Conservation (phyloP, 1,140 invertebrate species). For the Gonioctena quinquepunctata region DNA sequence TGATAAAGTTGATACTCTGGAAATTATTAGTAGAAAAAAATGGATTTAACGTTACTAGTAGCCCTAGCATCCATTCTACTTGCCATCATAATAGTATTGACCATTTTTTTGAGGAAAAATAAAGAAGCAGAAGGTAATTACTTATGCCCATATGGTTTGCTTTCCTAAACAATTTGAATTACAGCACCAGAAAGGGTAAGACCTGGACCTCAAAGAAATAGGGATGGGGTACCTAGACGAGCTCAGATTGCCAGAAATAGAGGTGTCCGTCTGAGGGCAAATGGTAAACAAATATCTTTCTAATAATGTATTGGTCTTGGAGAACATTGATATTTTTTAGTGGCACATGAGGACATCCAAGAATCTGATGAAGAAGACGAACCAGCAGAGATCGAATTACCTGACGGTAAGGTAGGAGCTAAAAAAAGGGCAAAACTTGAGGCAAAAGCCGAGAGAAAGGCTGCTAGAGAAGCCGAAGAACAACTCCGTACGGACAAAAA, state of each 20-base stretch:
- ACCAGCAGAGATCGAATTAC: constrained; percentile 52
- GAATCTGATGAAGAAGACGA: constrained; percentile 55
- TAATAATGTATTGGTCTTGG: constrained; percentile 34
- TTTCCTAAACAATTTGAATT: not conserved
- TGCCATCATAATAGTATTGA: constrained; percentile 56
- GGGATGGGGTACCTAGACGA: constrained; percentile 61
- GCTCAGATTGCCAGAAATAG: constrained; percentile 66
- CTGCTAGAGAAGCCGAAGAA: constrained; percentile 78
- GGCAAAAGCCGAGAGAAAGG: constrained; percentile 89
- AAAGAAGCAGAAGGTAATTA: constrained; percentile 41
- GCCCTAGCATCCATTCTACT: constrained; percentile 56
- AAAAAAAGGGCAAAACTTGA: constrained; percentile 91
- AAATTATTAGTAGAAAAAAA: too few species aligned
- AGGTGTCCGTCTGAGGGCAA: constrained; percentile 63
- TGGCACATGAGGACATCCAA: constrained; percentile 38
- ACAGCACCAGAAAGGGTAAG: constrained; percentile 26
- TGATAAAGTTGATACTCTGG: too few species aligned
- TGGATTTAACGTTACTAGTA: constrained; percentile 55
- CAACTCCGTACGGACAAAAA: constrained; percentile 74
- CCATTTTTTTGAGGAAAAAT: constrained; percentile 49
- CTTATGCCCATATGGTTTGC: constrained; percentile 21
- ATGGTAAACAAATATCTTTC: constrained; percentile 55
- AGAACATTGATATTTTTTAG: too few species aligned
- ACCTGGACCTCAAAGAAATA: constrained; percentile 41
- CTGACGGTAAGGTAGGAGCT: constrained; percentile 82